Evolutionary conservation across 2,113 vertebrate genomes (phyloP).

Genomic region (Abramis brama): DNA sequence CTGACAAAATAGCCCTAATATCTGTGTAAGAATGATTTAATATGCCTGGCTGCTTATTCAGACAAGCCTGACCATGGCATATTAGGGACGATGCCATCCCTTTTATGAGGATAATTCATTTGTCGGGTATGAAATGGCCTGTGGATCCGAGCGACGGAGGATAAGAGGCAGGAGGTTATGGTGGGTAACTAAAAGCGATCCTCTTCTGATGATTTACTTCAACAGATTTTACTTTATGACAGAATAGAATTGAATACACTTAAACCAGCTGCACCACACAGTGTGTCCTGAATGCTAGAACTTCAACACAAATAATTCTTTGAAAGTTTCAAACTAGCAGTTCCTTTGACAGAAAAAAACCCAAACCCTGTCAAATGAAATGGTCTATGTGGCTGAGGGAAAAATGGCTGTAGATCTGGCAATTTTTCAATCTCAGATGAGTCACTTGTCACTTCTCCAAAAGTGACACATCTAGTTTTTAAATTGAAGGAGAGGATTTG

Average conservation of each 20-base stretch:
- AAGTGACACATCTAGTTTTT: neutral
- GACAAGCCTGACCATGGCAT: conserved; percentile 54
- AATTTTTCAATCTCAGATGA: neutral
- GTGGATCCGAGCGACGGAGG: conserved; percentile 46
- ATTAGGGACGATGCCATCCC: conserved; percentile 53
- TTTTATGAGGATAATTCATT: conserved; percentile 57
- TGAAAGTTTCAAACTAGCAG: neutral
- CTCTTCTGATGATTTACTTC: conserved; percentile 49
- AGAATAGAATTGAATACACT: conserved; percentile 8
- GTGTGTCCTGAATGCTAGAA: neutral
- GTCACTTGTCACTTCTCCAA: neutral
- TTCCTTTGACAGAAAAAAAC: neutral
- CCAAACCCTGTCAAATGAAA: neutral
- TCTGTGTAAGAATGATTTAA: conserved; percentile 55
- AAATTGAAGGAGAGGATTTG: conserved; percentile 4
- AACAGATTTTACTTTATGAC: conserved; percentile 25
- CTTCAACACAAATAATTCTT: neutral
- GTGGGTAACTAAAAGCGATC: conserved; percentile 51
- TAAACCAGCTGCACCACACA: neutral
- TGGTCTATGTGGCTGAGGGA: neutral
- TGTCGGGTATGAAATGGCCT: conserved; percentile 57
- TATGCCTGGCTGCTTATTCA: conserved; percentile 56
- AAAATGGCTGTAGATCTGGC: neutral
- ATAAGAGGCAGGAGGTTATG: conserved; percentile 16
- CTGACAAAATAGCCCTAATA: conserved; percentile 42